Base-by-base conservation (phyloP, 2,797 vertebrate genomes). In the Sphenodon punctatus region DNA sequence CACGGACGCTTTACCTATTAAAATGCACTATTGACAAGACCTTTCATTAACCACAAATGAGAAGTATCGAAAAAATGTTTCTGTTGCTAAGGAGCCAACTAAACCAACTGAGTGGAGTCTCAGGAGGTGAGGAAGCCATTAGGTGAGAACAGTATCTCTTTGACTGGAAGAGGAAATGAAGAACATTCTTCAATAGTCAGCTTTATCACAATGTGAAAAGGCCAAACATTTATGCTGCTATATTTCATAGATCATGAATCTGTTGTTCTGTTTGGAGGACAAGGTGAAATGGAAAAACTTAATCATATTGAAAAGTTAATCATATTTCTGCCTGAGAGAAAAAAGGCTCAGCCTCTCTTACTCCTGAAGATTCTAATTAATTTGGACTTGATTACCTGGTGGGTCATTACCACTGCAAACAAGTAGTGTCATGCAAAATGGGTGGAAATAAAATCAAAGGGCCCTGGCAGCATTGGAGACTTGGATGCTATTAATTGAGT, bases 241-340 rank as follows among this genome's bases (percentile, higher is more conserved):
- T 90, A 88, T 88, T 91, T 93, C 91, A 90, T 88, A 74, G 80
- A 80, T 89, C 80, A n/a, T n/a, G n/a, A n/a, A n/a, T n/a, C n/a
- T n/a, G n/a, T n/a, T 85, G 82, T 78, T 46, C 76, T 89, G 76
- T 79, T 88, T 83, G 74, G 90, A 87, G 82, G 90, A 90, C 84
- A 92, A 90, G 88, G 59, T 77, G 61, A 91, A 86, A 86, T 30
- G 83, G 82, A 77, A 91, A 91, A 86, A 75, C 70, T n/a, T n/a
- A n/a, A n/a, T n/a, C n/a, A n/a, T n/a, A n/a, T n/a, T n/a, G n/a
- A n/a, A n/a, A n/a, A n/a, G n/a, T 71, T 88, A 77, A 88, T 89
- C 51, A 71, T 81, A 73, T 85, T 90, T 81, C 67, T 86, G 22
- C 61, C 70, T 30, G 39, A 84, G 63, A 51, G 85, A 83, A 56